phyloP scores from a whole-genome alignment of 2,113 vertebrate genomes.

The Sylvicapra grimmia region DNA sequence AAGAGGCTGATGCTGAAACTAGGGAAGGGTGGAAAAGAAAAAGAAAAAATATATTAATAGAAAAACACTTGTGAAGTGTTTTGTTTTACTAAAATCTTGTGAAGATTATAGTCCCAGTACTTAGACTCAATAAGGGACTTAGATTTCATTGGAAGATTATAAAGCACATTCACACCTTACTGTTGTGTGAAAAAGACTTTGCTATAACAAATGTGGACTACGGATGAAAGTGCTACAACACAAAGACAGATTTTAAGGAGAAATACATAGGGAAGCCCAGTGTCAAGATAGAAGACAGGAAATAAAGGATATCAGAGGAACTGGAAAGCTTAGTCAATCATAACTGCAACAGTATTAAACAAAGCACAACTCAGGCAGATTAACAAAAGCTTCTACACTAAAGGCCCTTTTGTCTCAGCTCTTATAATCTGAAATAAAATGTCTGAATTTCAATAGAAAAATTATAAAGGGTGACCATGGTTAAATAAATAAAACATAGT shows the following conservation, averaged over 20 bases:
- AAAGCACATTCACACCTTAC: neutral
- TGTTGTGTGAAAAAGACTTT: neutral
- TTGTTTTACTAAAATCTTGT: neutral
- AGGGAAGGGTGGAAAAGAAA: neutral
- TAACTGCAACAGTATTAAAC: neutral
- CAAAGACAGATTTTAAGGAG: neutral
- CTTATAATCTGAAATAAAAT: neutral
- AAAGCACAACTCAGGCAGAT: neutral
- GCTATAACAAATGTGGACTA: neutral
- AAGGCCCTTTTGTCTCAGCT: neutral
- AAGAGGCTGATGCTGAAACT: neutral
- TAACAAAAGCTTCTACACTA: neutral
- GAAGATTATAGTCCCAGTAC: neutral
- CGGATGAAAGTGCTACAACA: neutral
- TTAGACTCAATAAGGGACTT: neutral
- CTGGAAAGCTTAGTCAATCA: neutral
- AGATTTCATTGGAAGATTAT: neutral
- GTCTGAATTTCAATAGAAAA: neutral
- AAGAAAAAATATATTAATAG: neutral
- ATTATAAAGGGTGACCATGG: neutral
- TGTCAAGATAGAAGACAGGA: neutral
- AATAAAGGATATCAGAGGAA: neutral
- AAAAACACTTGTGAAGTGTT: neutral
- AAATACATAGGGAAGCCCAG: neutral
- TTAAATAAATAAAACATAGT: neutral